A percentile compares a stretch with the other conserved stretches of the same genome.
phyloP scores from a whole-genome alignment of 2,797 vertebrate species.

The Botia almorhae region DNA sequence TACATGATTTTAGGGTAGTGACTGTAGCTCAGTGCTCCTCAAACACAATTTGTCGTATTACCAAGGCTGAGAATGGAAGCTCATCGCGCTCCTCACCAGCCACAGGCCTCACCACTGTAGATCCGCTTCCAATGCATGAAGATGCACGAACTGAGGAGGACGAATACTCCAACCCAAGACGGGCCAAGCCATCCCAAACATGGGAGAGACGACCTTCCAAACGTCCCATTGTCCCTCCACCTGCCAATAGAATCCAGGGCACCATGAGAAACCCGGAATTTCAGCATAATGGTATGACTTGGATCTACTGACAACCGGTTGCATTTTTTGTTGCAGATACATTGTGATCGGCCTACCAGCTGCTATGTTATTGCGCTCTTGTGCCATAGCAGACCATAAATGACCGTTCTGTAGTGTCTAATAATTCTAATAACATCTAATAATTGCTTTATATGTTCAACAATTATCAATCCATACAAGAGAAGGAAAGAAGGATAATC shows the following conservation, averaged over 20 bases:
- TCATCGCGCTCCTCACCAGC: conserved; percentile 62
- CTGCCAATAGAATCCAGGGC: conserved; percentile 80
- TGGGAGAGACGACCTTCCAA: conserved; percentile 57
- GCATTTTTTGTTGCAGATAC: neutral
- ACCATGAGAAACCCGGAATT: conserved; percentile 84
- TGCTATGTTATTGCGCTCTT: neutral
- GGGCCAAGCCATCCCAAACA: conserved; percentile 31
- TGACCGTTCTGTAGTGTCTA: neutral
- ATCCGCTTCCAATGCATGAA: conserved; percentile 81
- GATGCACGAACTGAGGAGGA: conserved; percentile 62
- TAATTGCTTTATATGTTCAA: neutral
- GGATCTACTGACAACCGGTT: neutral
- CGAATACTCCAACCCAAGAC: conserved; percentile 11
- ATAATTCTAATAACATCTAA: too few relatives aligned
- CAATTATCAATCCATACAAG: conserved; percentile 1
- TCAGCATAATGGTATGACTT: conserved; percentile 81
- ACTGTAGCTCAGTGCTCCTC: neutral
- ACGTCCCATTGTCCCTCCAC: conserved; percentile 55
- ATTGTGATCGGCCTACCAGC: neutral
- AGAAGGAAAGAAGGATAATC: neutral
- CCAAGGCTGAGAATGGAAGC: conserved; percentile 49
- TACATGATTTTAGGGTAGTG: neutral
- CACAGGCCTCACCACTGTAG: conserved; percentile 80
- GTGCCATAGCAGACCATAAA: neutral
- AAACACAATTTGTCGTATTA: neutral